phyloP scores from a whole-genome alignment of 2,888 invertebrate genomes.

The Kuschelorhynchus macadamiae region DNA sequence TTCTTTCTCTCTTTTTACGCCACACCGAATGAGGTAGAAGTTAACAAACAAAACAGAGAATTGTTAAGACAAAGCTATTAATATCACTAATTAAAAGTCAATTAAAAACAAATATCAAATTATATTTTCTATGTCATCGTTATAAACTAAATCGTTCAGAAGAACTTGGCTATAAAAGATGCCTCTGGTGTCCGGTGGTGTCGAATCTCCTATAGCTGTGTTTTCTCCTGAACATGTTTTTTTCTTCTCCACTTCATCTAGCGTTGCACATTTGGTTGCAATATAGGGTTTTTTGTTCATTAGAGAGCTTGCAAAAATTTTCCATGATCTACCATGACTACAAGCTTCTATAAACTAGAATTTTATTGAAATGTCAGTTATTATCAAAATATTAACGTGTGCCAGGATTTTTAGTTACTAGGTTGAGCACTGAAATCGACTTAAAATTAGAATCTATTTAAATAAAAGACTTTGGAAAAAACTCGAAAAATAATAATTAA shows the following conservation, averaged over 20 bases:
- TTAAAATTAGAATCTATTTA: too few species aligned
- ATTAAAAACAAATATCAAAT: constrained; percentile 8
- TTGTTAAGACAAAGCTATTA: too few species aligned
- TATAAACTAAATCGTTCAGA: constrained; percentile 16
- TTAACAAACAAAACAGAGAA: too few species aligned
- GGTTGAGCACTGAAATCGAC: too few species aligned
- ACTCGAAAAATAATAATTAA: too few species aligned
- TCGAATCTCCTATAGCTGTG: constrained; percentile 57
- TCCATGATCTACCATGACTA: constrained; percentile 78
- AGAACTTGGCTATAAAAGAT: constrained; percentile 56
- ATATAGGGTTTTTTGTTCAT: constrained; percentile 71
- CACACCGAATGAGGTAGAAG: too few species aligned
- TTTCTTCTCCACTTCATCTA: constrained; percentile 68
- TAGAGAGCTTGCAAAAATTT: constrained; percentile 78
- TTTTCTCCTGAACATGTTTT: constrained; percentile 48
- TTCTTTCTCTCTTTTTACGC: too few species aligned
- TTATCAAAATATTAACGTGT: too few species aligned
- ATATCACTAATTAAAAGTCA: too few species aligned
- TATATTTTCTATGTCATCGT: constrained; percentile 21
- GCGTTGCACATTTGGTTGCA: constrained; percentile 72
- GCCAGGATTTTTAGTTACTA: too few species aligned
- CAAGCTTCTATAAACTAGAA: constrained; percentile 73
- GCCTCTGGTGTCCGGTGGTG: constrained; percentile 55
- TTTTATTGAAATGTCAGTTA: too few species aligned
- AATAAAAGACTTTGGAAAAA: too few species aligned